These are phyloP conservation scores for Zosterops lateralis DNA, from an alignment of 2,113 vertebrate genomes.

Conservation along the genomic window DNA sequence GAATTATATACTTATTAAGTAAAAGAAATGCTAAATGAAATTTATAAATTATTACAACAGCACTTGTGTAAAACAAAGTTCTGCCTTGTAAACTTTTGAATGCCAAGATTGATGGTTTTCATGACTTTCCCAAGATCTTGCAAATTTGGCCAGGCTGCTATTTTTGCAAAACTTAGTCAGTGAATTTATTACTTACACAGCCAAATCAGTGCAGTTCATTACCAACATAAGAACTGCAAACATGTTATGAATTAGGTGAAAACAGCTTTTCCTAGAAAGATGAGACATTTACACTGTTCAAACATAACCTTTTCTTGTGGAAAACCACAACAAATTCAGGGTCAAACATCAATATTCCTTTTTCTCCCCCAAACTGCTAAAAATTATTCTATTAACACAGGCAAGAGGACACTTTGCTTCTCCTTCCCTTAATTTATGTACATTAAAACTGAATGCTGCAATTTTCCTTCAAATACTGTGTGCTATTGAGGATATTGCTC, in stretches of 20 bases:
- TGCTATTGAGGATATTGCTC: background rate
- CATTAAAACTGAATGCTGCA: background rate
- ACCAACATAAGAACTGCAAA: constrained; percentile 27
- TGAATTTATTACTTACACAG: constrained; percentile 57
- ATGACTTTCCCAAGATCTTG: constrained; percentile 31
- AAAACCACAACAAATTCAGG: constrained; percentile 45
- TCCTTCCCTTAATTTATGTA: background rate
- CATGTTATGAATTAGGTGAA: constrained; percentile 54
- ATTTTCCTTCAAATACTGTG: background rate
- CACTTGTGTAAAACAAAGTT: constrained; percentile 28
- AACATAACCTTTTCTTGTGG: constrained; percentile 5
- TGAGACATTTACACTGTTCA: background rate
- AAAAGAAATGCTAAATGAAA: constrained; percentile 41
- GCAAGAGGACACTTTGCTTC: background rate
- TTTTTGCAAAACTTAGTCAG: constrained; percentile 2
- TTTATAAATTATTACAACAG: constrained; percentile 40
- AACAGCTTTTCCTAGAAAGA: constrained; percentile 47
- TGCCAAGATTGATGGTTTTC: constrained; percentile 28
- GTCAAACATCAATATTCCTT: background rate
- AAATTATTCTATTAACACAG: background rate
- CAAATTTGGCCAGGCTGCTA: background rate
- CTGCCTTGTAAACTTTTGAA: constrained; percentile 32
- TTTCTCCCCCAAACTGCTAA: background rate
- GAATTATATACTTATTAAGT: constrained; percentile 32
- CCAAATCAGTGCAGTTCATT: constrained; percentile 40